These are phyloP conservation scores for Theretra japonica DNA, from an alignment of 2,888 invertebrate genomes.

Conservation along the genomic window DNA sequence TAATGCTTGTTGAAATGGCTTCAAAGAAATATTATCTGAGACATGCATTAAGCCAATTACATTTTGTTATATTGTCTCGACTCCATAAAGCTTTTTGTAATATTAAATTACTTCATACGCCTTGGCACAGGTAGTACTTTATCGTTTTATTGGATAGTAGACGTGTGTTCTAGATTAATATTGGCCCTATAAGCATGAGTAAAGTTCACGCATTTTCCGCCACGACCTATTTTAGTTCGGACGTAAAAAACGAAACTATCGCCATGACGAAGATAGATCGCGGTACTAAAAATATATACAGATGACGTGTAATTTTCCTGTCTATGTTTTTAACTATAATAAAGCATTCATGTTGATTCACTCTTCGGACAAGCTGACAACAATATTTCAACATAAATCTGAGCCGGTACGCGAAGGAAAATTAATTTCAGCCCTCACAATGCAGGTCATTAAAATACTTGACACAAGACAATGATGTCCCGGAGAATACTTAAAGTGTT, in stretches of 20 bases:
- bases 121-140: background rate
- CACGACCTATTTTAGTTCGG: constrained; percentile 22
- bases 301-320: background rate
- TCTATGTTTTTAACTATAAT: background rate
- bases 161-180: constrained; percentile 7
- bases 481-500: too few relatives aligned
- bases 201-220: constrained; percentile 21
- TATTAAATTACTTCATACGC: background rate
- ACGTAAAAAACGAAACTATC: constrained; percentile 20
- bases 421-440: background rate
- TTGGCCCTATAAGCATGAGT: constrained; percentile 2
- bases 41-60: background rate
- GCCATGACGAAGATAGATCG: constrained; percentile 18
- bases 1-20: background rate
- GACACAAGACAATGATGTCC: background rate
- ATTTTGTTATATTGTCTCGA: constrained; percentile 1
- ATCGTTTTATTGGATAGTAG: background rate
- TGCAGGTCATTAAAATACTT: background rate
- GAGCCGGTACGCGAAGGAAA: background rate
- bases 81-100: too few relatives aligned
- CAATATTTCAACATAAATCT: background rate
- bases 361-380: background rate
- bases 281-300: constrained; percentile 11
- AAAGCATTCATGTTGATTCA: background rate
- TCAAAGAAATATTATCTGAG: constrained; percentile 1